Evolutionary conservation across 2,888 invertebrate genomes (phyloP).

Genomic region (Cyrtodaria siliqua): DNA sequence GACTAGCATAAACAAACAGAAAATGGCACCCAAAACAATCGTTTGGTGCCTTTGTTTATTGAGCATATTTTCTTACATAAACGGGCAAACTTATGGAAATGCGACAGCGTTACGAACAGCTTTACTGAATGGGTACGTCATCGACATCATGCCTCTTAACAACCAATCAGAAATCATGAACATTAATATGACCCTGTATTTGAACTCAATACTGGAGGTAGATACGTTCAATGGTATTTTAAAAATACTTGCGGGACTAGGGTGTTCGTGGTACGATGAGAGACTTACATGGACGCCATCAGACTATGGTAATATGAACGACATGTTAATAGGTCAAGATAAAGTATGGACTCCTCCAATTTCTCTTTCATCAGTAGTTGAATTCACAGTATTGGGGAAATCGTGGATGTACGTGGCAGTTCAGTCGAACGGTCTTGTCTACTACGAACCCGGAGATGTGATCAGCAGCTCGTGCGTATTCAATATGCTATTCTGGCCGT

Average conservation of each 20-base stretch:
- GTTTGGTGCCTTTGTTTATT: no score
- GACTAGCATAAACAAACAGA: no score
- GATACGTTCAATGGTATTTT: conserved; percentile 29
- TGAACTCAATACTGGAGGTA: conserved; percentile 17
- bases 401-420: conserved; percentile 25
- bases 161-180: no score
- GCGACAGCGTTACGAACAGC: conserved; percentile 6
- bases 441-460: conserved; percentile 3
- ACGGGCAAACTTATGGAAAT: conserved; percentile 25
- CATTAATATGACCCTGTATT: conserved; percentile 10
- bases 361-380: no score
- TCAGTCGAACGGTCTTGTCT: conserved; percentile 9
- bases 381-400: no score
- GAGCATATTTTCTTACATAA: no score
- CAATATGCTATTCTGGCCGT: no score
- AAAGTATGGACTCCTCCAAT: conserved; percentile 38
- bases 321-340: conserved; percentile 11
- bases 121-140: conserved; percentile 18
- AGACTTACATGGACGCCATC: no score
- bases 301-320: no score
- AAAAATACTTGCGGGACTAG: neutral
- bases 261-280: conserved; percentile 20
- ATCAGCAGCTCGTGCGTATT: conserved; percentile 8
- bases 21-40: no score
- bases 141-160: conserved; percentile 19